Base-by-base conservation (phyloP, 2,888 invertebrate species). In the Drosophila longiperda region DNA sequence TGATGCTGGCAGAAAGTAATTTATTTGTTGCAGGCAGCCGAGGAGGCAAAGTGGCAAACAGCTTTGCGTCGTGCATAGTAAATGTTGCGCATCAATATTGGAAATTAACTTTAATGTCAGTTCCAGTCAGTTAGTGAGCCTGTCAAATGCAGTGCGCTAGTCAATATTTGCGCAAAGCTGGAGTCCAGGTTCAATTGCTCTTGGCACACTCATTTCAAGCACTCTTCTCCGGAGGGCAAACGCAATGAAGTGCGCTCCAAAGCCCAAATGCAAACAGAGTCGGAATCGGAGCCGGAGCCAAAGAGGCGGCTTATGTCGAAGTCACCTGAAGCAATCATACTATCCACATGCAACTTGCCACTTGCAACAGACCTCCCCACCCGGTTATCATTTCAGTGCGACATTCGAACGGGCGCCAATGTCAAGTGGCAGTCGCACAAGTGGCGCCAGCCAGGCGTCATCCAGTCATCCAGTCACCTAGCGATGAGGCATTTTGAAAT, bases 261-360 rank as follows among this genome's bases (percentile, higher is more conserved):
- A 67, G 80, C 66, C 62, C 40, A 61, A 83, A 67, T 64, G 83
- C 84, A 83, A 86, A 83, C 83, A 77, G 60, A 40, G 48, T 50
- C 63, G 53, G 45, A 17, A 58, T 49, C 17, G n/a, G 12, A 62
- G 48, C 42, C 7, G 29, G 36, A 36, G 58, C 59, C 32, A 55
- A 60, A 54, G 64, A n/a, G 40, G 38, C 53, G 40, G 50, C 67
- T 55, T 65, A 49, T 60, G 38, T 58, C 45, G 17, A n/a, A 20
- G 23, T 32, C 60, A 75, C 61, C 69, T 75, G 61, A 36, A 32
- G 29, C 40, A 54, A 23, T 15, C 36, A n/a, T 38, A 8, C 11
- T n/a, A 23, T 15, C 15, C 3, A 3, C 32, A 40, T n/a, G 40
- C 40, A 20, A 23, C 15, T 23, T 45, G 45, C 40, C 45, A 23